Evolutionary conservation across 2,888 invertebrate genomes (phyloP).

Genomic region (Cosmorhoe ocellata): DNA sequence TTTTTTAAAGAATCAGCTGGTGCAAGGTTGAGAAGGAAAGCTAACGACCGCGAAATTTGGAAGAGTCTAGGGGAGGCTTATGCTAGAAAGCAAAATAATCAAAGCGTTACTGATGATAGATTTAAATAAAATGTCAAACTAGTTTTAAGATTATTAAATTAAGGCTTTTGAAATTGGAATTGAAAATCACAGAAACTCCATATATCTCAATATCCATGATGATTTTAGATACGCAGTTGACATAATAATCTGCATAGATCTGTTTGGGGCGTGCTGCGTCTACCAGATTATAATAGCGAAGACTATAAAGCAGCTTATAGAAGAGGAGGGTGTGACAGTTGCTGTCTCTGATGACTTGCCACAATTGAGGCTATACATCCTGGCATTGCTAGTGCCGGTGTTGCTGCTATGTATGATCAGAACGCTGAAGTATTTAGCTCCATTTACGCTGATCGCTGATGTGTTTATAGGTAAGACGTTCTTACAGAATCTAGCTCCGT

Average conservation of each 20-base stretch:
- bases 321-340: constrained; percentile 40
- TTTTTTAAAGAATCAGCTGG: too few species aligned
- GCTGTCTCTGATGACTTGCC: constrained; percentile 38
- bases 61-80: too few species aligned
- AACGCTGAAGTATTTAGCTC: constrained; percentile 70
- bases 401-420: constrained; percentile 73
- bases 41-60: too few species aligned
- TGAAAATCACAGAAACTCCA: too few species aligned
- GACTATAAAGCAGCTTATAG: constrained; percentile 61
- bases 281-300: constrained; percentile 75
- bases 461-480: constrained; percentile 62
- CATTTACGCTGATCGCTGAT: constrained; percentile 68
- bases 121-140: too few species aligned
- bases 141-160: too few species aligned
- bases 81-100: too few species aligned
- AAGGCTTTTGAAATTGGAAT: too few species aligned
- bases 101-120: too few species aligned
- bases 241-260: constrained; percentile 63
- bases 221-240: constrained; percentile 57
- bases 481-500: too few species aligned
- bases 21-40: too few species aligned
- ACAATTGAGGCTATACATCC: constrained; percentile 59
- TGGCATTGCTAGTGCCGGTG: constrained; percentile 60
- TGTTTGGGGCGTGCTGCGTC: constrained; percentile 73
- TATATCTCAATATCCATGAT: too few species aligned